These are phyloP conservation scores for Stichodactyla mertensii DNA, from an alignment of 64 coral and sea anemone species.

Conservation along the genomic window DNA sequence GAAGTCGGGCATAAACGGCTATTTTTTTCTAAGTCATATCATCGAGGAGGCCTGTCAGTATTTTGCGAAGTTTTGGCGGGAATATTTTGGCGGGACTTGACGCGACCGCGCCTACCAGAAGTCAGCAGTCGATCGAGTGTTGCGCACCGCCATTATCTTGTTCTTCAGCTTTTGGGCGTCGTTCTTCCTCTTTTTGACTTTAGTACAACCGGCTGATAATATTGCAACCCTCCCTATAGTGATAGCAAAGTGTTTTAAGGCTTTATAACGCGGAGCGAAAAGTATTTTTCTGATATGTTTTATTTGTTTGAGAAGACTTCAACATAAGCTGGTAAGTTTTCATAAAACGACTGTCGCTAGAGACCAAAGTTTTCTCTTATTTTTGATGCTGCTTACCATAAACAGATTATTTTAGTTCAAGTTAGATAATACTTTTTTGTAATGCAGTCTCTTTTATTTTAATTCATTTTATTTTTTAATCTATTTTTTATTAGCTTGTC, in stretches of 20 bases:
- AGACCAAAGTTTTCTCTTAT: too few species aligned
- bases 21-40: too few species aligned
- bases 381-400: too few species aligned
- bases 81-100: neutral
- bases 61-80: neutral
- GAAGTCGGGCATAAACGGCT: too few species aligned
- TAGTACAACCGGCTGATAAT: neutral
- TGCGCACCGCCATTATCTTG: neutral
- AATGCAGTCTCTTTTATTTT: neutral
- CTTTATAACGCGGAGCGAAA: neutral
- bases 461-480: neutral
- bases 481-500: neutral
- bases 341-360: too few species aligned
- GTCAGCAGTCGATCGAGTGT: neutral
- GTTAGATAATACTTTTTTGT: too few species aligned
- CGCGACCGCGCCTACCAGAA: neutral
- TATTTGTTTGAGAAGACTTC: neutral
- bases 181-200: neutral
- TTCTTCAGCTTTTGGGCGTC: neutral
- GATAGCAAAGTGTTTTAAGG: neutral
- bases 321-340: neutral
- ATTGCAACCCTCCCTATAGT: neutral
- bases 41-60: too few species aligned
- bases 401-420: too few species aligned
- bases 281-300: neutral